Conservation (phyloP, 2,888 invertebrate species). For the Eurois occulta region DNA sequence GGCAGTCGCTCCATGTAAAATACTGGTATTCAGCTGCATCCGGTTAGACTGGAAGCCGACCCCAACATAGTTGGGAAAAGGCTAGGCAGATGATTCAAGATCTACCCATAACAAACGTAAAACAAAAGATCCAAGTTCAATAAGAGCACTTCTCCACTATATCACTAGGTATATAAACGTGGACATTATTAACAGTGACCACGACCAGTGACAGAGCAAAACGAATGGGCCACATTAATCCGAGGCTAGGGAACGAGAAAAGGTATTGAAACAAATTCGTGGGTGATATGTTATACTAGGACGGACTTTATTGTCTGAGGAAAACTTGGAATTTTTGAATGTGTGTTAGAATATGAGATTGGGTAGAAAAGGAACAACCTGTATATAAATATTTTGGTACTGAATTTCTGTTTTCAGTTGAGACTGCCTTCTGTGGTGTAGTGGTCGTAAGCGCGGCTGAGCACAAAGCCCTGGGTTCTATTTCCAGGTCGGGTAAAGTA, state of each 20-base stretch:
- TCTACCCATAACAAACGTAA: constrained; percentile 7
- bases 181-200: constrained; percentile 63
- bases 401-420: neutral
- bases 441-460: neutral
- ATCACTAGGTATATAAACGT: constrained; percentile 36
- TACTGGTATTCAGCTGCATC: too few relatives aligned
- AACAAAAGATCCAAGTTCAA: constrained; percentile 34
- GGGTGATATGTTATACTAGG: constrained; percentile 43
- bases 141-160: constrained; percentile 21
- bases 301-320: neutral
- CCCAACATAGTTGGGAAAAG: too few relatives aligned
- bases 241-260: constrained; percentile 41
- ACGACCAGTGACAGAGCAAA: constrained; percentile 56
- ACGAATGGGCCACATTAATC: constrained; percentile 65
- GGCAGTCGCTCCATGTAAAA: too few relatives aligned
- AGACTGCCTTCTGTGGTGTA: too few relatives aligned
- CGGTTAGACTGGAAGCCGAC: too few relatives aligned
- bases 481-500: neutral
- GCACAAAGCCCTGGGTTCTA: neutral
- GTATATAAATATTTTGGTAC: neutral
- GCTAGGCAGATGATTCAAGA: too few relatives aligned
- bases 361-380: neutral
- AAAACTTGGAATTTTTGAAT: neutral
- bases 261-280: constrained; percentile 62
- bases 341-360: neutral